phyloP scores from a whole-genome alignment of 2,113 vertebrate genomes.

The Antennarius striatus region DNA sequence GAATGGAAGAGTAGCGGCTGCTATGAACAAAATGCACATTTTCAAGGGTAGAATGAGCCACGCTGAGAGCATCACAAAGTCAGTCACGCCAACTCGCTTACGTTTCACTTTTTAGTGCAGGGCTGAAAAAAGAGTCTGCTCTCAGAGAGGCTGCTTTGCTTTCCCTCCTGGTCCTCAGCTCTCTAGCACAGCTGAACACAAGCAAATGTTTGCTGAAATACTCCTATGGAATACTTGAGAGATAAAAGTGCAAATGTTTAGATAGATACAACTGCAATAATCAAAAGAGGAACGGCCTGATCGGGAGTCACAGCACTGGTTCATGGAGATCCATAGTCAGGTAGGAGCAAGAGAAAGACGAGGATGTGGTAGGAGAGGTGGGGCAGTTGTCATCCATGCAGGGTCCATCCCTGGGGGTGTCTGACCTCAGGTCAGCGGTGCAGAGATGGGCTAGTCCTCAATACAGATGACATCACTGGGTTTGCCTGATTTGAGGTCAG shows the following conservation, averaged over 20 bases:
- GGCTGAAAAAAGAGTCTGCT: slow-evolving; percentile 30
- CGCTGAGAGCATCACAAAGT: slow-evolving; percentile 26
- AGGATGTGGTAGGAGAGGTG: slow-evolving; percentile 21
- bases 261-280: slow-evolving; percentile 64
- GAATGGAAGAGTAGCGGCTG: slow-evolving; percentile 38
- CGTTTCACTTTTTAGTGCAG: slow-evolving; percentile 32
- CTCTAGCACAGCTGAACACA: slow-evolving; percentile 47
- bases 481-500: slow-evolving; percentile 79
- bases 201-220: slow-evolving; percentile 62
- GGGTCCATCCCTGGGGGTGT: slow-evolving; percentile 59
- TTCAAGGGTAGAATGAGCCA: slow-evolving; percentile 40
- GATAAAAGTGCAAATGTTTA: slow-evolving; percentile 79
- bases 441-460: slow-evolving; percentile 74
- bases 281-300: slow-evolving; percentile 48
- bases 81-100: slow-evolving; percentile 14
- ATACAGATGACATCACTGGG: slow-evolving; percentile 76
- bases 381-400: slow-evolving; percentile 33
- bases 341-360: slow-evolving; percentile 36
- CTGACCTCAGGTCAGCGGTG: slow-evolving; percentile 47
- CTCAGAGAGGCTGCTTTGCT: slow-evolving; percentile 24
- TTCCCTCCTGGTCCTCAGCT: slow-evolving; percentile 32
- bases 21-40: slow-evolving; percentile 39
- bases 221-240: slow-evolving; percentile 55
- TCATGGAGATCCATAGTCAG: slow-evolving; percentile 32
- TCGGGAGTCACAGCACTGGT: slow-evolving; percentile 37